Evolutionary conservation across 2,888 invertebrate species (phyloP).

Genomic region (Cerceris ruficornis): DNA sequence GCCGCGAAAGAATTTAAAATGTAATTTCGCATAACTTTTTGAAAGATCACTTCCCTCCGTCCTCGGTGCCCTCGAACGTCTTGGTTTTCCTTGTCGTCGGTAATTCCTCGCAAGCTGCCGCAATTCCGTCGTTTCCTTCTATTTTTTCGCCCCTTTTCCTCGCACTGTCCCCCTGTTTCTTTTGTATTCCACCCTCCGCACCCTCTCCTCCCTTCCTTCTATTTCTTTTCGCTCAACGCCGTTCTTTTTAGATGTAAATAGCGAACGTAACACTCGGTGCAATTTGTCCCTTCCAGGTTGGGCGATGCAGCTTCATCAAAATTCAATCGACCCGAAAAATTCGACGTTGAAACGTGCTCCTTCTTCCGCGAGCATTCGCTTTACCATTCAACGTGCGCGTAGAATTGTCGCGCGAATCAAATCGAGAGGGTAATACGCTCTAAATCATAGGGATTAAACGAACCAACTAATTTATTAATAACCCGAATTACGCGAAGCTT

Average conservation of each 20-base stretch:
- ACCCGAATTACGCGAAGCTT: too few relatives aligned
- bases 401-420: neutral
- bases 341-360: too few relatives aligned
- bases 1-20: conserved; percentile 72
- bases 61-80: conserved; percentile 20
- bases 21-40: conserved; percentile 75
- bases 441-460: neutral
- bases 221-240: neutral
- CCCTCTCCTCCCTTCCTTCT: conserved; percentile 5
- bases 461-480: too few relatives aligned
- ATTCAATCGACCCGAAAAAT: neutral
- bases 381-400: too few relatives aligned
- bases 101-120: conserved; percentile 63
- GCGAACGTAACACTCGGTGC: neutral
- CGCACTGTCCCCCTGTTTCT: conserved; percentile 5
- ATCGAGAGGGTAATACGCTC: conserved; percentile 10
- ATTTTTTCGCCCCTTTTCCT: conserved; percentile 5
- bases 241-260: conserved; percentile 32
- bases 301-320: neutral
- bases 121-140: conserved; percentile 52
- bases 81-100: conserved; percentile 27
- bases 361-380: neutral
- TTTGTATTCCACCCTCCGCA: conserved; percentile 14
- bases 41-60: conserved; percentile 51
- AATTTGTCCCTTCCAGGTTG: neutral